These are phyloP conservation scores for Stomatorhinus ivindoensis DNA, from an alignment of 2,113 vertebrate genomes.

Conservation along the genomic window DNA sequence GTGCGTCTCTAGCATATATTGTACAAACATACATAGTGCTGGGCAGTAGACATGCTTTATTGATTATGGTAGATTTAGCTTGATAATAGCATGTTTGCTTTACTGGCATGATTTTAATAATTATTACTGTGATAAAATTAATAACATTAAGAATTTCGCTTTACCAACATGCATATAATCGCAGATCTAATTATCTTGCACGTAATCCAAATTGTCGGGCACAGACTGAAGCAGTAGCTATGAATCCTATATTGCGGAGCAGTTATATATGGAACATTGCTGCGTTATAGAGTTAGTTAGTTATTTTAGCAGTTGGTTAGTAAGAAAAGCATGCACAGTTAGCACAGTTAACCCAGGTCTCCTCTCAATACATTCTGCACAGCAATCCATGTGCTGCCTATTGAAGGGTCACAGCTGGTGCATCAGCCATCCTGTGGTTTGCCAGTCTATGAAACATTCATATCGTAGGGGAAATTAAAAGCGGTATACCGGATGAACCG, in stretches of 20 bases:
- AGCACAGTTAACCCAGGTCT: background rate
- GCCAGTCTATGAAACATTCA: background rate
- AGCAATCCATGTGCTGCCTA: background rate
- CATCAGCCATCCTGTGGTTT: background rate
- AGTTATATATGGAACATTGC: background rate
- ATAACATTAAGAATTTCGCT: background rate
- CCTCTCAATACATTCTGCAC: background rate
- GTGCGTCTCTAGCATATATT: too few relatives aligned
- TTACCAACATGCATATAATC: background rate
- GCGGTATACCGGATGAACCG: background rate
- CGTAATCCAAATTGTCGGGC: background rate
- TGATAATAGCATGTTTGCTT: background rate
- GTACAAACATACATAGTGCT: background rate
- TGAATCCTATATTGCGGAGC: background rate
- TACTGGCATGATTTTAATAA: background rate
- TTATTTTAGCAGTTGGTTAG: too few relatives aligned
- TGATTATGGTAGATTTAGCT: background rate
- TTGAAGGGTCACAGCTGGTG: background rate
- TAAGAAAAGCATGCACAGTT: background rate
- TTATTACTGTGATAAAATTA: background rate
- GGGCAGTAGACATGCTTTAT: background rate
- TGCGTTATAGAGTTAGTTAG: background rate
- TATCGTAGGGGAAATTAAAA: background rate
- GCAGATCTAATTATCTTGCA: background rate
- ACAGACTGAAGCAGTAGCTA: background rate